Evolutionary conservation across 2,797 vertebrate species (phyloP).

Genomic region (Sylvia borin): DNA sequence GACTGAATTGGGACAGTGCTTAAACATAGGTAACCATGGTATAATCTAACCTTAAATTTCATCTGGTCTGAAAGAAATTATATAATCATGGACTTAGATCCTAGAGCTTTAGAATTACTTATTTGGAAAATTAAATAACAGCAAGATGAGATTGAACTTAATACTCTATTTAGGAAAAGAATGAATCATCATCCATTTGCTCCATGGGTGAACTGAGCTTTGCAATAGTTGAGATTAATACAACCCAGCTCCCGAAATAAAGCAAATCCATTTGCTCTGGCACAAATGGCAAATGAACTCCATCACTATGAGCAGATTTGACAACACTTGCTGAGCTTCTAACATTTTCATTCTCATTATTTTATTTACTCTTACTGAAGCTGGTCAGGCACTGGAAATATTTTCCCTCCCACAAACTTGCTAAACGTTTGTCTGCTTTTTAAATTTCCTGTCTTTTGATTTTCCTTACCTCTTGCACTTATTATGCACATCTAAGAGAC

Average conservation of each 20-base stretch:
- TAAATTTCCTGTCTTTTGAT: neutral
- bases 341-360: neutral
- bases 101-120: neutral
- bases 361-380: neutral
- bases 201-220: slow-evolving; percentile 7
- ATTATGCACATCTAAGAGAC: neutral
- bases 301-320: neutral
- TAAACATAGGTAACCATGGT: neutral
- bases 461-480: neutral
- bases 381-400: neutral
- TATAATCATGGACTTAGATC: neutral
- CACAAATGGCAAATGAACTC: neutral
- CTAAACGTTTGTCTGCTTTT: neutral
- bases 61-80: neutral
- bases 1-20: neutral
- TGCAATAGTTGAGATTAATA: neutral
- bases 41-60: neutral
- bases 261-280: slow-evolving; percentile 13
- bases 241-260: neutral
- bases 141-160: slow-evolving; percentile 5
- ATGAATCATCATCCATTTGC: slow-evolving; percentile 29
- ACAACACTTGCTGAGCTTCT: slow-evolving; percentile 21
- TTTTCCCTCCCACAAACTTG: neutral
- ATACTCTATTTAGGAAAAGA: neutral
- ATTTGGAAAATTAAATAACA: slow-evolving; percentile 23